Evolutionary conservation across 2,797 vertebrate genomes (phyloP).

Genomic region (Hapalemur alaotrensis): DNA sequence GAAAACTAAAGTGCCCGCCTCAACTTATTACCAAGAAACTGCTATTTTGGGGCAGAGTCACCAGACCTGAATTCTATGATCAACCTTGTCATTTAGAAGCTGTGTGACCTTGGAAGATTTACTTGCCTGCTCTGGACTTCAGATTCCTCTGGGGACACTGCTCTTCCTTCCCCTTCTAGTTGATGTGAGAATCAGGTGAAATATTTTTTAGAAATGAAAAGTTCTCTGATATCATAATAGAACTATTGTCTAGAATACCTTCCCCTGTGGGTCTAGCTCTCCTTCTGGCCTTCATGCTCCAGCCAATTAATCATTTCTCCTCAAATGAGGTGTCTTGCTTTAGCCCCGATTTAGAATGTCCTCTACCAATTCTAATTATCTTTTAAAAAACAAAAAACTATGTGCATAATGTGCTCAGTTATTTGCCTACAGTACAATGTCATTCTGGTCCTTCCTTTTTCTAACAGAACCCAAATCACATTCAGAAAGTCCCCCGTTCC

Average conservation of each 20-base stretch:
- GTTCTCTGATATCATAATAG: background rate
- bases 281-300: background rate
- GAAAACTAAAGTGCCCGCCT: background rate
- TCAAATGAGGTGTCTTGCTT: background rate
- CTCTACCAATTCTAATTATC: background rate
- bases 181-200: background rate
- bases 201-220: background rate
- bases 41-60: background rate
- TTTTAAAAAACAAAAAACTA: background rate
- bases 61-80: background rate
- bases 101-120: background rate
- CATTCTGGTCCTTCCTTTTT: background rate
- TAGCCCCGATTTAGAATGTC: background rate
- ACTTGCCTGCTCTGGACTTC: background rate
- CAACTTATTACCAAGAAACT: background rate
- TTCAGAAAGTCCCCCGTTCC: background rate
- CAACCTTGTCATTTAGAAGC: background rate
- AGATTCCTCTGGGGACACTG: background rate
- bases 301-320: background rate
- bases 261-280: background rate
- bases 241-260: background rate
- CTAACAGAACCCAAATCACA: background rate
- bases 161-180: background rate
- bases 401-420: background rate
- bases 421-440: background rate